Evolutionary conservation across 1,140 invertebrate species (phyloP).

Genomic region (Nasonia vitripennis): DNA sequence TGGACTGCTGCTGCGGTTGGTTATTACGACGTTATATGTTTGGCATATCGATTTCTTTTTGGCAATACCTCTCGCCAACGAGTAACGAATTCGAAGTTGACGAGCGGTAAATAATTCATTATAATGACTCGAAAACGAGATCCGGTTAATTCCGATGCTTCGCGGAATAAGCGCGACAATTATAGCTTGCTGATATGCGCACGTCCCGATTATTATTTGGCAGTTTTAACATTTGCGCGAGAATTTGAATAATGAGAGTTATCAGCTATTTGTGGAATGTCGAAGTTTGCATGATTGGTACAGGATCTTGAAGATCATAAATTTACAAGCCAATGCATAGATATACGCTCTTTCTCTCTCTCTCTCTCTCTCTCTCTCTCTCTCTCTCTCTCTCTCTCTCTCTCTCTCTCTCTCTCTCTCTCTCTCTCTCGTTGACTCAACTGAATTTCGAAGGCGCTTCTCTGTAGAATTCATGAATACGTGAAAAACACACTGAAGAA

Average conservation of each 20-base stretch:
- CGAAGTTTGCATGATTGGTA: background rate
- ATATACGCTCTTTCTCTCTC: background rate
- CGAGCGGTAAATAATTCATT: background rate
- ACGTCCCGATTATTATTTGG: background rate
- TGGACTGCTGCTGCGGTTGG: background rate
- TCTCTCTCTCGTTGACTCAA: background rate
- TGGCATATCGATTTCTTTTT: conserved; percentile 1
- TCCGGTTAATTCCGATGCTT: background rate
- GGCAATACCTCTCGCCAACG: too few species aligned
- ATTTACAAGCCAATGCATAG: conserved; percentile 11
- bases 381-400: too few species aligned
- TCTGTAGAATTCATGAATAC: background rate
- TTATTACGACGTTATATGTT: background rate
- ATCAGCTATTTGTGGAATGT: conserved; percentile 25
- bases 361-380: too few species aligned
- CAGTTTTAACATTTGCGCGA: background rate
- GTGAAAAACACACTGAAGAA: background rate
- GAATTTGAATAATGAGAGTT: background rate
- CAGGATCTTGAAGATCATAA: conserved; percentile 37
- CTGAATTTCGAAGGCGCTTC: background rate
- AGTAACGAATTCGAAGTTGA: background rate
- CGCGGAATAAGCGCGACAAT: background rate
- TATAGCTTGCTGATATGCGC: background rate
- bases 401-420: too few species aligned
- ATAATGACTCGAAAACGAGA: background rate